These are phyloP conservation scores for Proctacanthus coquilletti DNA, from an alignment of 1,140 invertebrate species.

Conservation along the genomic window DNA sequence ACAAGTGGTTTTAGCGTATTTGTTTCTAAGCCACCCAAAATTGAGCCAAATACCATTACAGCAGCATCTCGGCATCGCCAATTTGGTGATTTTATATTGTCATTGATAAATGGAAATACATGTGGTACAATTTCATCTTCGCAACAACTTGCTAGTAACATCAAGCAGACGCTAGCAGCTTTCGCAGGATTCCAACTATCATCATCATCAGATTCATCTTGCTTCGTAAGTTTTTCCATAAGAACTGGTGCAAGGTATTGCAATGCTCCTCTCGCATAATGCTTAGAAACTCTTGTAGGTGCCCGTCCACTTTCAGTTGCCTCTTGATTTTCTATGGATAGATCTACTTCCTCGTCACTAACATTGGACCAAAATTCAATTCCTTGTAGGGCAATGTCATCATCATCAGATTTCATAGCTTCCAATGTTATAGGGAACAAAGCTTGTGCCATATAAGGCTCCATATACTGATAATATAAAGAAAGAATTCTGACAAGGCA, in stretches of 20 bases:
- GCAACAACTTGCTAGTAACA: constrained; percentile 92
- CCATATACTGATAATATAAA: constrained; percentile 98
- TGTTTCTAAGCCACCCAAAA: constrained; percentile 84
- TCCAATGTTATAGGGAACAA: constrained; percentile 98
- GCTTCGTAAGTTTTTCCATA: constrained; percentile 87
- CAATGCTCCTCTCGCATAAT: constrained; percentile 92
- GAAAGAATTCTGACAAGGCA: constrained; percentile 99
- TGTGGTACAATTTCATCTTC: constrained; percentile 93
- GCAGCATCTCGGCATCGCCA: constrained; percentile 96
- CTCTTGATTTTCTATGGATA: constrained; percentile 89
- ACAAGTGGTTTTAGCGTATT: constrained; percentile 80
- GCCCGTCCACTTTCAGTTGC: constrained; percentile 79
- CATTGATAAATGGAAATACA: constrained; percentile 93
- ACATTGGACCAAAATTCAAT: constrained; percentile 99
- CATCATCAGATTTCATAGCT: constrained; percentile 93
- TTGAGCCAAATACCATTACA: constrained; percentile 96
- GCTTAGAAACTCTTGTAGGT: constrained; percentile 75
- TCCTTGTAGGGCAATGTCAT: constrained; percentile 93
- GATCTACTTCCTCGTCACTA: constrained; percentile 96
- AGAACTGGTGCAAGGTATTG: constrained; percentile 91
- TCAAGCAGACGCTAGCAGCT: constrained; percentile 97
- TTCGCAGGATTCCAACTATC: constrained; percentile 99
- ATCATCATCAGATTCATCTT: constrained; percentile 88
- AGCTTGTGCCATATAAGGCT: constrained; percentile 94
- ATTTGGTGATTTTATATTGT: constrained; percentile 84